Conservation (phyloP, 2,797 vertebrate genomes). For the Chromobotia macracanthus region DNA sequence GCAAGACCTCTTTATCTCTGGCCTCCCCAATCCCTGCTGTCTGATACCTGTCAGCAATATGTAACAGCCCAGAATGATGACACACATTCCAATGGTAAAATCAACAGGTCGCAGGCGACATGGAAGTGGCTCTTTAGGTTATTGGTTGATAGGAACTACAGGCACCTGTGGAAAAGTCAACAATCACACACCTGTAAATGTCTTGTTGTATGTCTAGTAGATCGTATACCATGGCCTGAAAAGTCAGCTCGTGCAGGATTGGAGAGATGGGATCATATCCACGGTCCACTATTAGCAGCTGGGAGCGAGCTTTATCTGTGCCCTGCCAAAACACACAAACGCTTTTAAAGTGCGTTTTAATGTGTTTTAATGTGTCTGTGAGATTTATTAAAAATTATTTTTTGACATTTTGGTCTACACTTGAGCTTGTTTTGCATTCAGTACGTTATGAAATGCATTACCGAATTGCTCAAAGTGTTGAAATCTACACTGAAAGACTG, state of each 20-base stretch:
- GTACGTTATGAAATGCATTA: no score
- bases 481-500: background rate
- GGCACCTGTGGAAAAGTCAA: background rate
- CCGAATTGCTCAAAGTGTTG: background rate
- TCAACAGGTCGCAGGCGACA: no score
- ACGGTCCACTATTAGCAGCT: conserved; percentile 89
- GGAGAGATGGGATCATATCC: conserved; percentile 87
- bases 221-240: conserved; percentile 93
- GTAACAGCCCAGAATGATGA: no score
- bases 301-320: conserved; percentile 87
- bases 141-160: background rate
- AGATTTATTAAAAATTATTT: no score
- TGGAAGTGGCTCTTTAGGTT: background rate
- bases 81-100: background rate
- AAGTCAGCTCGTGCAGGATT: conserved; percentile 89
- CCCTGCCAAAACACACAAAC: conserved; percentile 72
- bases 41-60: conserved; percentile 78
- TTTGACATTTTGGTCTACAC: no score
- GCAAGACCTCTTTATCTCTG: conserved; percentile 82
- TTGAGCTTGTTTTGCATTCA: no score
- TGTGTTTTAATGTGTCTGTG: no score
- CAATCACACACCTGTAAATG: conserved; percentile 82
- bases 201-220: conserved; percentile 87
- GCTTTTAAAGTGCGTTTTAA: background rate
- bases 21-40: conserved; percentile 85